Evolutionary conservation across 2,113 vertebrate species (phyloP).

Genomic region (Vireo altiloquus): DNA sequence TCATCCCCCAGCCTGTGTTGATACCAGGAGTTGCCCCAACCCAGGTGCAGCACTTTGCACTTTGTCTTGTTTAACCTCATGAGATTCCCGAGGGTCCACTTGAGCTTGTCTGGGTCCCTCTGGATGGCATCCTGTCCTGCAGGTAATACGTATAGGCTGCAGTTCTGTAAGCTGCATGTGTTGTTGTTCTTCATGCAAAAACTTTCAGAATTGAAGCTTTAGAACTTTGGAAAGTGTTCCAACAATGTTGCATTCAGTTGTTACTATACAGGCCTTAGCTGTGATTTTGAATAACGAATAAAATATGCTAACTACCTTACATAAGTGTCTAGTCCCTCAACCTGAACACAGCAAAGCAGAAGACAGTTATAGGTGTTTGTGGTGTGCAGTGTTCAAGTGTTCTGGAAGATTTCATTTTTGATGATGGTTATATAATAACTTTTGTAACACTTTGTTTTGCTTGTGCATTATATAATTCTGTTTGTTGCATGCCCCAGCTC

Average conservation of each 20-base stretch:
- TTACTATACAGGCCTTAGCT: not conserved
- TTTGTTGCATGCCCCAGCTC: not conserved
- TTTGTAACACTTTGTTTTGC: not conserved
- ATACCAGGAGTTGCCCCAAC: not conserved
- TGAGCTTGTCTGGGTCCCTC: not conserved
- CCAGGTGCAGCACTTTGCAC: not conserved
- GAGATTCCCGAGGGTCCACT: not conserved
- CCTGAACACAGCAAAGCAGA: not conserved
- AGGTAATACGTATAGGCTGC: not conserved
- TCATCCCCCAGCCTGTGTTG: not conserved
- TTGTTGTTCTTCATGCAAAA: not conserved
- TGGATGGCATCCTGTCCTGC: not conserved
- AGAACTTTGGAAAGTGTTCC: fast-evolving
- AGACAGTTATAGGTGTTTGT: not conserved
- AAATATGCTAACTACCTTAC: not conserved
- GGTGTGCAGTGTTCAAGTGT: not conserved
- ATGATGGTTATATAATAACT: not conserved
- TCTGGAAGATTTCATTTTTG: not conserved
- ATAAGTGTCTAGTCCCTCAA: not conserved
- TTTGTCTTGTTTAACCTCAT: not conserved
- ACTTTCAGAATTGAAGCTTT: not conserved
- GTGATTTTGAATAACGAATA: not conserved
- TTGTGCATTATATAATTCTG: not conserved
- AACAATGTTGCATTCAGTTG: not conserved
- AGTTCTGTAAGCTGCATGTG: not conserved